Evolutionary conservation across 2,113 vertebrate species (phyloP).

Genomic region (Tyto alba): DNA sequence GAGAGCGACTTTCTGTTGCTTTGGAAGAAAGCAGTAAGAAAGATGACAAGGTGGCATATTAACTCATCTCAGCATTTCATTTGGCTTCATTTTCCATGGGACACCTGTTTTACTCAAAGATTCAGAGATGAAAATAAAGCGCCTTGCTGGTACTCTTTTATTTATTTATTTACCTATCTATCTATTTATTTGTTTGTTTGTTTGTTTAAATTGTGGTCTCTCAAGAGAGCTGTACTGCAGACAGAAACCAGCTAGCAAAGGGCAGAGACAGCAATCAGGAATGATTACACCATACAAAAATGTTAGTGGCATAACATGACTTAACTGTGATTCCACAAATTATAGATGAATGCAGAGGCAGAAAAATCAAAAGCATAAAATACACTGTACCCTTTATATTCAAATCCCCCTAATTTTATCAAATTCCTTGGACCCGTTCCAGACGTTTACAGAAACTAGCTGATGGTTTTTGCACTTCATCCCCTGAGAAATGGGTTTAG

Average conservation of each 20-base stretch:
- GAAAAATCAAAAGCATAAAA: slow-evolving; percentile 50
- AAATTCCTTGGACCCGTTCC: slow-evolving; percentile 46
- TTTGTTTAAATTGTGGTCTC: background rate
- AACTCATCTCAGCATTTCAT: background rate
- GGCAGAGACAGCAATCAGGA: slow-evolving; percentile 26
- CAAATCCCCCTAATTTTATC: background rate
- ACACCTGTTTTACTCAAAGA: background rate
- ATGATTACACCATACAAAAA: slow-evolving; percentile 46
- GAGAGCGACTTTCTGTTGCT: background rate
- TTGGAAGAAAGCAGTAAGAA: background rate
- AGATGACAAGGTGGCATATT: background rate
- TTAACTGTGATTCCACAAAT: slow-evolving; percentile 71
- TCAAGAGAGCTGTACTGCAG: background rate
- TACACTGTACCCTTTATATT: slow-evolving; percentile 35
- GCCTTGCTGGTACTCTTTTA: background rate
- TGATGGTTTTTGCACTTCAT: slow-evolving; percentile 42
- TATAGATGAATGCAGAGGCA: slow-evolving; percentile 59
- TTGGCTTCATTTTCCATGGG: background rate
- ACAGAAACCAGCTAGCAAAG: slow-evolving; percentile 18
- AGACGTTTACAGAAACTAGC: slow-evolving; percentile 55
- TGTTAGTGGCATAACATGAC: slow-evolving; percentile 52
- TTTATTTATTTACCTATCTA: too few relatives aligned
- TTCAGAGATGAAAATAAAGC: background rate
- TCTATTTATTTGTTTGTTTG: background rate
- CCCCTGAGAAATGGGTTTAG: slow-evolving; percentile 15